Percentiles rank a stretch among this genome's conserved stretches.
Evolutionary conservation across 1,140 invertebrate genomes (phyloP).

Genomic region (Drosophila santomea): DNA sequence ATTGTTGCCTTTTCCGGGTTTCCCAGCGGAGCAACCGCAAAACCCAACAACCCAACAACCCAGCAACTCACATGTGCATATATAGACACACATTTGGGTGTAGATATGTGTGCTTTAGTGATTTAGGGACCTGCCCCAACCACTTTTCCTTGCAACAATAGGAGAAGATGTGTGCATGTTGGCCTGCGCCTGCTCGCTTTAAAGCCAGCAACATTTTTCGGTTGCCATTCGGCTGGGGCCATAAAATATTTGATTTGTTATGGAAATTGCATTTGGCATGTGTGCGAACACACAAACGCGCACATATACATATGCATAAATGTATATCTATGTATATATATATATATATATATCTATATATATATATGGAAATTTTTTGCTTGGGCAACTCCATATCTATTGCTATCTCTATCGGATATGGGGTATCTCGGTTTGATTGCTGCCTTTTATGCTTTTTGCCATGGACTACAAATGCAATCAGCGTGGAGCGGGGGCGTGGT

Average conservation of each 20-base stretch:
- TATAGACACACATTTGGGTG: background rate
- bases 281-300: background rate
- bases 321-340: background rate
- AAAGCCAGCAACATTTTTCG: slow-evolving; percentile 39
- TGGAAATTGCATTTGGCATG: slow-evolving; percentile 73
- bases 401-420: slow-evolving; percentile 10
- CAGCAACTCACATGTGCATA: background rate
- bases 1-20: slow-evolving; percentile 44
- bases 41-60: background rate
- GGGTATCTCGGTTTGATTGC: slow-evolving; percentile 29
- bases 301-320: background rate
- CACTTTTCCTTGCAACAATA: slow-evolving; percentile 28
- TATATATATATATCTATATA: slow-evolving; percentile 7
- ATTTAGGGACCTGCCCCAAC: slow-evolving; percentile 15
- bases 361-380: slow-evolving; percentile 24
- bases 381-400: slow-evolving; percentile 37
- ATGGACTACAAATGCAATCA: slow-evolving; percentile 39
- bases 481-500: slow-evolving; percentile 7
- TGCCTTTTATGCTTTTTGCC: slow-evolving; percentile 39
- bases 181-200: slow-evolving; percentile 1
- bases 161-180: slow-evolving; percentile 1
- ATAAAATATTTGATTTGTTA: slow-evolving; percentile 80
- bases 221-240: slow-evolving; percentile 57
- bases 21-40: slow-evolving; percentile 27
- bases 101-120: slow-evolving; percentile 9